Evolutionary conservation across 2,797 vertebrate species (phyloP).

Genomic region (Enteromius viviparus): DNA sequence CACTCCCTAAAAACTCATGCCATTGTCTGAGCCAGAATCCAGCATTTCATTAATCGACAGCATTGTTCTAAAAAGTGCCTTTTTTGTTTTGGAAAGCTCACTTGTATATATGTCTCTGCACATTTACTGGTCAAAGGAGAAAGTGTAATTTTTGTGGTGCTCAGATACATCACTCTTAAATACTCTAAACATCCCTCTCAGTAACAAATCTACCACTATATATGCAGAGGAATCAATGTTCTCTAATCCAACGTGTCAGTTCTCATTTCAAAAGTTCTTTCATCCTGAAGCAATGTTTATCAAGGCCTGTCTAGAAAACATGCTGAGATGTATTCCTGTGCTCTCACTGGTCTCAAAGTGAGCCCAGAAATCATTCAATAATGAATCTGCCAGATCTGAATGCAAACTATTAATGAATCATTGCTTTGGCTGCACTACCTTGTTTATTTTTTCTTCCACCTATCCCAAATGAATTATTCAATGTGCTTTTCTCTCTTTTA

Average conservation of each 20-base stretch:
- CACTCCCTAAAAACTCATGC: not conserved
- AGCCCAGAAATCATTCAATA: constrained; percentile 61
- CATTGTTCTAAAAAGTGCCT: not conserved
- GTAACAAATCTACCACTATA: constrained; percentile 14
- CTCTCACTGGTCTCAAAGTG: constrained; percentile 53
- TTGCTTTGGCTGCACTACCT: constrained; percentile 62
- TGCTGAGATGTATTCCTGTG: constrained; percentile 31
- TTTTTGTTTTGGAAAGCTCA: not conserved
- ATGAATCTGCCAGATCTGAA: constrained; percentile 71
- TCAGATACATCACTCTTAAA: constrained; percentile 7
- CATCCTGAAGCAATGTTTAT: constrained; percentile 49
- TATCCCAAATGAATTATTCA: constrained; percentile 74
- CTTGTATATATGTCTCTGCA: not conserved
- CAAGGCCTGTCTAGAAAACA: constrained; percentile 31
- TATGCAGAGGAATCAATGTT: constrained; percentile 9
- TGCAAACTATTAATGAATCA: constrained; percentile 74
- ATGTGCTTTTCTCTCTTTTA: constrained; percentile 67
- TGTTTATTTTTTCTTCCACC: constrained; percentile 74
- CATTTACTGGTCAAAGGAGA: not conserved
- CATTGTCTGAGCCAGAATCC: not conserved
- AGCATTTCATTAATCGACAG: not conserved
- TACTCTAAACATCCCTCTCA: constrained; percentile 15
- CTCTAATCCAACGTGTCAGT: not conserved
- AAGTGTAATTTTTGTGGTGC: not conserved
- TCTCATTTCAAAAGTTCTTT: constrained; percentile 23